A percentile compares a stretch with the other conserved stretches of the same genome.
These are phyloP conservation scores for Todiramphus chloris DNA, from an alignment of 2,113 vertebrate genomes.

Conservation along the genomic window DNA sequence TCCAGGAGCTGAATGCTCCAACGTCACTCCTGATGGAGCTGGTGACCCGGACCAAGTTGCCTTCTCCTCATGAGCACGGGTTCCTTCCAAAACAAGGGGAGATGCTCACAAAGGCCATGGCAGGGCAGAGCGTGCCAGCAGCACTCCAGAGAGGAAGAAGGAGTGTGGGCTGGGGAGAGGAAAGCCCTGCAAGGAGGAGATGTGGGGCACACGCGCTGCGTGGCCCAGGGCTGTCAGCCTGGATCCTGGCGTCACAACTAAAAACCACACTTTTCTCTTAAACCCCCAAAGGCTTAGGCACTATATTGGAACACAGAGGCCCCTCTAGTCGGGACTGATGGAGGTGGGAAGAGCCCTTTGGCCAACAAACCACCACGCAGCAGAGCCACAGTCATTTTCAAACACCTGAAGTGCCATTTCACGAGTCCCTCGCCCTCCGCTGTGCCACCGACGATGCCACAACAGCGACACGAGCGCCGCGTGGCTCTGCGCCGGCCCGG, in stretches of 20 bases:
- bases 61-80: accelerated
- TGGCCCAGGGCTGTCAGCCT: not conserved
- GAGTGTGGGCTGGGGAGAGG: not conserved
- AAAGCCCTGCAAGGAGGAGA: not conserved
- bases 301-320: not conserved
- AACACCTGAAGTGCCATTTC: slow-evolving; percentile 33
- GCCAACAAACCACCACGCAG: not conserved
- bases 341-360: not conserved
- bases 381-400: not conserved
- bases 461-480: not conserved
- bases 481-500: not conserved
- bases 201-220: not conserved
- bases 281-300: not conserved
- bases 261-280: not conserved
- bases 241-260: not conserved
- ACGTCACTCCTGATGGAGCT: not conserved
- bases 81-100: not conserved
- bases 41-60: not conserved
- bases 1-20: accelerated
- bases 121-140: not conserved
- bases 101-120: not conserved
- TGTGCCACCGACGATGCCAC: slow-evolving; percentile 48
- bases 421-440: not conserved
- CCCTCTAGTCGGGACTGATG: not conserved
- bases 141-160: not conserved